Evolutionary conservation across 2,113 vertebrate species (phyloP).

Genomic region (Ophiodon elongatus): DNA sequence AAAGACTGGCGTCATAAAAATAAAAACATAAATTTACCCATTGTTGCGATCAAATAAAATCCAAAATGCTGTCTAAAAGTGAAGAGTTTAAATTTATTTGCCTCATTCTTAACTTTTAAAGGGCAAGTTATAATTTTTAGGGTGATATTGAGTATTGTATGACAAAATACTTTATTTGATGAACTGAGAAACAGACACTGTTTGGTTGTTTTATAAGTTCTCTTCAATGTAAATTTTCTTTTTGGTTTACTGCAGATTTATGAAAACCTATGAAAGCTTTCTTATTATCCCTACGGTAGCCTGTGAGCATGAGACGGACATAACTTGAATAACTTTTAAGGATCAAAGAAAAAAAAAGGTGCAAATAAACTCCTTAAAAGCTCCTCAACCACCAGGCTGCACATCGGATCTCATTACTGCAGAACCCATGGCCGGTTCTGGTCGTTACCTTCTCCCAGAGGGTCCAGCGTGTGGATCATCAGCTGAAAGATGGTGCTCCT

Average conservation of each 20-base stretch:
- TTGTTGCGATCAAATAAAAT: background rate
- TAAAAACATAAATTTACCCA: background rate
- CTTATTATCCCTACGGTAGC: background rate
- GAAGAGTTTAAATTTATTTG: too few relatives aligned
- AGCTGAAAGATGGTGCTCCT: conserved; percentile 91
- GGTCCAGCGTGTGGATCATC: conserved; percentile 93
- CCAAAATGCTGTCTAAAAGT: background rate
- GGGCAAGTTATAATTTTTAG: background rate
- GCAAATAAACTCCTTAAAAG: background rate
- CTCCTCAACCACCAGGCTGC: background rate
- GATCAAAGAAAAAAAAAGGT: background rate
- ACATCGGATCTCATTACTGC: too few relatives aligned
- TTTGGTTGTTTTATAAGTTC: background rate
- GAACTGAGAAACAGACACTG: background rate
- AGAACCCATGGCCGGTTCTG: background rate
- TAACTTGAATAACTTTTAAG: background rate
- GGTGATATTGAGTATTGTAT: background rate
- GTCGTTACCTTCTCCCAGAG: conserved; percentile 89
- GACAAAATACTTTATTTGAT: background rate
- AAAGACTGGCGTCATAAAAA: background rate
- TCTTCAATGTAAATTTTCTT: background rate
- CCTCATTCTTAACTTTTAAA: background rate
- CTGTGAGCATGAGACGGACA: background rate
- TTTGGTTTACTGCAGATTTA: background rate
- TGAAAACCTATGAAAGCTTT: background rate